phyloP scores from a whole-genome alignment of 2,113 vertebrate species.

The Pristiophorus japonicus region DNA sequence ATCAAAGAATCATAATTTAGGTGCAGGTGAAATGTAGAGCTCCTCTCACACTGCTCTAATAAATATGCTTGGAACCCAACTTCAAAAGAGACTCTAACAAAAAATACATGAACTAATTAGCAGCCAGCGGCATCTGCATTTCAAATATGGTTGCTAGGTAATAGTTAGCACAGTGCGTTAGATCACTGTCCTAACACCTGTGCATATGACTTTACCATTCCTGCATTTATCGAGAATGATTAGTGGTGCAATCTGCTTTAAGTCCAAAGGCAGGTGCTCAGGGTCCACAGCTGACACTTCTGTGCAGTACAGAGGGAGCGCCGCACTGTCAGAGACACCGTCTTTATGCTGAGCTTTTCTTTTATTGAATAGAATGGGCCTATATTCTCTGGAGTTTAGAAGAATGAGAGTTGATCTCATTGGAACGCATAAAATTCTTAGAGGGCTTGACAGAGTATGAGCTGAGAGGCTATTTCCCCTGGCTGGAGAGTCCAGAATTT shows the following conservation, averaged over 20 bases:
- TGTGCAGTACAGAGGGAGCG: not conserved
- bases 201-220: too few species aligned
- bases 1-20: not conserved
- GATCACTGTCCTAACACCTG: not conserved
- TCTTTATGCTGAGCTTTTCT: too few species aligned
- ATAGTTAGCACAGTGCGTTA: not conserved
- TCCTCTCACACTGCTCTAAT: not conserved
- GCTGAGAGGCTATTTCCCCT: too few species aligned
- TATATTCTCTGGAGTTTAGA: too few species aligned
- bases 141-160: not conserved
- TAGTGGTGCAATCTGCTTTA: not conserved
- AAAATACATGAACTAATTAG: not conserved
- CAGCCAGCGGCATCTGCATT: not conserved
- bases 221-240: too few species aligned
- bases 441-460: too few species aligned
- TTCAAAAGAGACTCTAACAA: not conserved
- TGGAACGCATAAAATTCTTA: too few species aligned
- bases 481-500: not conserved
- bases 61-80: not conserved
- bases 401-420: too few species aligned
- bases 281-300: not conserved
- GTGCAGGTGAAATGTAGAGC: not conserved
- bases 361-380: too few species aligned
- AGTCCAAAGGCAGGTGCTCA: not conserved
- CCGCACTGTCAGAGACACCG: too few species aligned